Base-by-base conservation (phyloP, 2,113 vertebrate genomes). In the Spheniscus mendiculus region DNA sequence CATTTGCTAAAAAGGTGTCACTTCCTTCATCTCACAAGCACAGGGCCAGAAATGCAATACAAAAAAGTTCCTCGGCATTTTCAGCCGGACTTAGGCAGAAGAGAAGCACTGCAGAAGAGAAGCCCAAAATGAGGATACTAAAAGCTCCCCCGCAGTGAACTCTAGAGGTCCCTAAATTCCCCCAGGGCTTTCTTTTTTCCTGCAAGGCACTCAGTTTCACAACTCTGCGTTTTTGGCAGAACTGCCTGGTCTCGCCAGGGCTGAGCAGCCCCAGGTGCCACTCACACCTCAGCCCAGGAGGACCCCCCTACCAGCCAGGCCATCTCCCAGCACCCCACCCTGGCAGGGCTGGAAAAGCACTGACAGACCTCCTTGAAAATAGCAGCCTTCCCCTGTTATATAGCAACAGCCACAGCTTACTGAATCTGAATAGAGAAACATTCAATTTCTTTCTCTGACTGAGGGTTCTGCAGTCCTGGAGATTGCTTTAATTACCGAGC, bases 241-340 rank as follows among this genome's bases (percentile, higher is more conserved):
- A 9, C 42, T 62, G 9, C 4, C 50, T 62, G 13, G 9, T 36
- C 34, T 44, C 18, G 0, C 10, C 8, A 6, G 29, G 8, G 9
- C 18, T 44, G 50, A 56, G 40, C 30, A 71, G 15, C 17, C 10
- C 11, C 70, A 25, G 52, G 27, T 1, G 0, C 34, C 1, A 2
- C 25, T 44, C 47, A 25, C 12, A 9, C 10, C 45, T 40, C 40
- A 53, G 18, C 8, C n/a, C 25, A 49, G 11, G 18, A 30, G 21
- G 25, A 59, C 12, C 13, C 23, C 21, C 20, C 10, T n/a, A 18
- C 15, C 7, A 15, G 70, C 19, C 49, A 69, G 29, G 6, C 13
- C 27, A 7, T 23, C n/a, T 84, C 40, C 38, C 78, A 58, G 32
- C 36, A 63, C 10, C 21, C 6, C 9, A 36, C 12, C 42, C 21